A percentile compares a stretch with the other conserved stretches of the same genome.
Conservation (phyloP, 2,797 vertebrate genomes). For the Acestrorhynchus altus region DNA sequence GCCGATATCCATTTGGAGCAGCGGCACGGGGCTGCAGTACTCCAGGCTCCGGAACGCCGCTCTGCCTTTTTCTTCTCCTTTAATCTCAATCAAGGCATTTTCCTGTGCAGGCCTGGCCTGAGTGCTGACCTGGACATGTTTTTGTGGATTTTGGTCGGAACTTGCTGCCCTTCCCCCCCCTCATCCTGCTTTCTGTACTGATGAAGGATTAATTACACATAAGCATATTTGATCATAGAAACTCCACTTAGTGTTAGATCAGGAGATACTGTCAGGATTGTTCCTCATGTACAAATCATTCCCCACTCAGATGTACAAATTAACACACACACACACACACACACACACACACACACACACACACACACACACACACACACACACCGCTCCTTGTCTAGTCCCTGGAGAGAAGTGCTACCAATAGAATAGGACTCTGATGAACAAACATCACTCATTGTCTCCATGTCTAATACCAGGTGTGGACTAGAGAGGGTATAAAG, state of each 20-base stretch:
- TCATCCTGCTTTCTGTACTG: constrained; percentile 56
- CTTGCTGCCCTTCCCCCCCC: background rate
- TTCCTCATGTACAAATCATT: too few species aligned
- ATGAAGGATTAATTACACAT: constrained; percentile 65
- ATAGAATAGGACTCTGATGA: too few species aligned
- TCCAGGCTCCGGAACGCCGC: constrained; percentile 63
- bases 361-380: too few species aligned
- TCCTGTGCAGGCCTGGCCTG: constrained; percentile 63
- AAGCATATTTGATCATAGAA: constrained; percentile 58
- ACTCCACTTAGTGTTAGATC: constrained; percentile 61
- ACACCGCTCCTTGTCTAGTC: too few species aligned
- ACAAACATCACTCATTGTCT: too few species aligned
- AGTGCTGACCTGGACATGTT: constrained; percentile 48
- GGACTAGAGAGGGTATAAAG: too few species aligned
- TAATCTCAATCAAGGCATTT: constrained; percentile 66
- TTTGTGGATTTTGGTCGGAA: constrained; percentile 19
- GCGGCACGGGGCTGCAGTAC: constrained; percentile 59
- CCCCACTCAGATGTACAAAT: too few species aligned
- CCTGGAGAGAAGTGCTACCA: too few species aligned
- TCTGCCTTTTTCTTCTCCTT: constrained; percentile 58
- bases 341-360: too few species aligned
- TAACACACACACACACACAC: too few species aligned
- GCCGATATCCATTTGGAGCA: constrained; percentile 61
- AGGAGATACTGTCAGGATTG: constrained; percentile 36
- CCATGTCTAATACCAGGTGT: too few species aligned